Evolutionary conservation across 2,113 vertebrate genomes (phyloP).

Genomic region (Vanacampus margaritifer): DNA sequence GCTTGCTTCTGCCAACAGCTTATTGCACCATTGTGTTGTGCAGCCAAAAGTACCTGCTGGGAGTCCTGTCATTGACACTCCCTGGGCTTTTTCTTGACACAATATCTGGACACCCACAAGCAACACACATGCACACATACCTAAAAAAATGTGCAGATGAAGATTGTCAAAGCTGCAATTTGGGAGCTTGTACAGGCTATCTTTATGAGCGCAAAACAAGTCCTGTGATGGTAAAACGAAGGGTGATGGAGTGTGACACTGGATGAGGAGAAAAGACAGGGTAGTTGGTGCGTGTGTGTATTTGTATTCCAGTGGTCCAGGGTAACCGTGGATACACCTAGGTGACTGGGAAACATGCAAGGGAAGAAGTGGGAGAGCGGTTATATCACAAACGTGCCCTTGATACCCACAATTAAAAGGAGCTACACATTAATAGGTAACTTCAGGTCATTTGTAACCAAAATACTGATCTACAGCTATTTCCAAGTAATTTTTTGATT

Average conservation of each 20-base stretch:
- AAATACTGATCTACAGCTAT: slow-evolving; percentile 20
- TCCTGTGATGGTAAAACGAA: slow-evolving; percentile 74
- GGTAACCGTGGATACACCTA: slow-evolving; percentile 88
- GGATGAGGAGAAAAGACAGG: slow-evolving; percentile 46
- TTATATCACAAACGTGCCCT: slow-evolving; percentile 67
- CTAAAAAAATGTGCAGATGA: slow-evolving; percentile 14
- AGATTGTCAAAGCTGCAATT: background rate
- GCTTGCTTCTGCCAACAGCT: slow-evolving; percentile 36
- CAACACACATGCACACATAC: slow-evolving; percentile 1
- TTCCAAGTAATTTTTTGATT: slow-evolving; percentile 6
- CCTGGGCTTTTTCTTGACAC: slow-evolving; percentile 21
- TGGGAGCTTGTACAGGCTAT: background rate
- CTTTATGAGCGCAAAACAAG: background rate
- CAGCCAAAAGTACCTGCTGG: slow-evolving; percentile 67
- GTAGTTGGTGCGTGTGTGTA: slow-evolving; percentile 52
- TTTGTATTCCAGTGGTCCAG: slow-evolving; percentile 81
- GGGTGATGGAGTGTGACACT: slow-evolving; percentile 44
- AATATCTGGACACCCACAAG: background rate
- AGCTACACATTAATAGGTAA: slow-evolving; percentile 55
- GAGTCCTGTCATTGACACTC: slow-evolving; percentile 55
- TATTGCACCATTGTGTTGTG: slow-evolving; percentile 56
- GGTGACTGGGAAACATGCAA: slow-evolving; percentile 84
- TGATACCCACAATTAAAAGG: slow-evolving; percentile 66
- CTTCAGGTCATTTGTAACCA: slow-evolving; percentile 56
- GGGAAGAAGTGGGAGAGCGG: slow-evolving; percentile 74